These are phyloP conservation scores for Neomorphus geoffroyi DNA, from an alignment of 2,797 vertebrate species.

Conservation along the genomic window DNA sequence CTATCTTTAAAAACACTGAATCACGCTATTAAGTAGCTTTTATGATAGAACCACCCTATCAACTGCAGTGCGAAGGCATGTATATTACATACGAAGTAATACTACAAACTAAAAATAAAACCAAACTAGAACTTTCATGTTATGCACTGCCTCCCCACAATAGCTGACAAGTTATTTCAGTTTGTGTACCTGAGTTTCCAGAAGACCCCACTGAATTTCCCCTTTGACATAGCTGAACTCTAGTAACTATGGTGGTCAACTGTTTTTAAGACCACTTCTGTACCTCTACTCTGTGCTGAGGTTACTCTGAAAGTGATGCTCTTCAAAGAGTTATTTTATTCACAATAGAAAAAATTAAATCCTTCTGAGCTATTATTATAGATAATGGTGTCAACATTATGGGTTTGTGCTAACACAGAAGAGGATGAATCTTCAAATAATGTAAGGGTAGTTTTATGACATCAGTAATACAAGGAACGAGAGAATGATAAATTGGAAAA, in stretches of 20 bases:
- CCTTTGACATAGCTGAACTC: neutral
- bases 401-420: neutral
- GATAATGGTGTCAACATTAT: neutral
- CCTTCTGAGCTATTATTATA: neutral
- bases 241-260: rapidly evolving
- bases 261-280: neutral
- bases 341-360: neutral
- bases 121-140: neutral
- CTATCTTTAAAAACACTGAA: neutral
- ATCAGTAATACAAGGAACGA: neutral
- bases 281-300: neutral
- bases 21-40: neutral
- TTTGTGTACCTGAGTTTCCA: rapidly evolving
- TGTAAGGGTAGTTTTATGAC: neutral
- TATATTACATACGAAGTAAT: neutral
- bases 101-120: neutral
- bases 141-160: neutral
- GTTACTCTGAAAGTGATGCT: neutral
- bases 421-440: neutral
- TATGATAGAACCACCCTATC: neutral
- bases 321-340: neutral
- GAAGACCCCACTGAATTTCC: neutral
- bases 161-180: neutral
- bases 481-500: neutral
- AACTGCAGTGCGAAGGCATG: rapidly evolving